Base-by-base conservation (phyloP, 2,113 vertebrate genomes). In the Ranitomeya imitator region DNA sequence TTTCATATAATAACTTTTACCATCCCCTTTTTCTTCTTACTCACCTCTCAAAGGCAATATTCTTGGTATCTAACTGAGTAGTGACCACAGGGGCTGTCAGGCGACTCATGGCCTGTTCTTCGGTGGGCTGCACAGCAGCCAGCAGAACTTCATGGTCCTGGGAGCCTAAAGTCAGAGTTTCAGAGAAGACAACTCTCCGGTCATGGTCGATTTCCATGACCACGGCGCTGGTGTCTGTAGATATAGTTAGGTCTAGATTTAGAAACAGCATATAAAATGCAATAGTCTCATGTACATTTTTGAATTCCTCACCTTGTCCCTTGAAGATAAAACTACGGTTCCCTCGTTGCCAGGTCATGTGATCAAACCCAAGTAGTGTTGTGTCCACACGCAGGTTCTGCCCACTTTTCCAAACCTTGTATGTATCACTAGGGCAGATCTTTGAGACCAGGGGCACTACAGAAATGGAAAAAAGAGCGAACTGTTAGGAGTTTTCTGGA, bases 191-290 rank as follows among this genome's bases (percentile, higher is more conserved):
- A 93, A 99, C 94, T 71, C 96, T 95, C 90, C 97, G 96, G 95
- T 99, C 98, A 0, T 99, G 98, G 94, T 99, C 98, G 0, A 99
- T 97, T 93, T 99, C 98, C 97, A 99, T 99, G 92, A 99, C 98
- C 92, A 97, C 96, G 0, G 98, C 98, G 0, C 95, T 97, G 79
- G 97, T 96, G 85, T 98, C 98, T 99, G 92, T 59, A 52, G 54
- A 84, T 84, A 23, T 88, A 82, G 18, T 37, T 18, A 73, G 18
- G 19, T 65, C 26, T 84, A n/a, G 2, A 55, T 23, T 84, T 84
- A 71, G 13, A 51, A 26, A 84, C 13, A 10, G 13, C 19, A 67
- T 16, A 19, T 55, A 15, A 69, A 19, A 18, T 37, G 16, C 31
- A 21, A 52, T 21, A 52, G 16, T 76, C 19, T 76, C 23, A 31